Evolutionary conservation across 2,888 invertebrate species (phyloP).

Genomic region (Hartigia nigra): DNA sequence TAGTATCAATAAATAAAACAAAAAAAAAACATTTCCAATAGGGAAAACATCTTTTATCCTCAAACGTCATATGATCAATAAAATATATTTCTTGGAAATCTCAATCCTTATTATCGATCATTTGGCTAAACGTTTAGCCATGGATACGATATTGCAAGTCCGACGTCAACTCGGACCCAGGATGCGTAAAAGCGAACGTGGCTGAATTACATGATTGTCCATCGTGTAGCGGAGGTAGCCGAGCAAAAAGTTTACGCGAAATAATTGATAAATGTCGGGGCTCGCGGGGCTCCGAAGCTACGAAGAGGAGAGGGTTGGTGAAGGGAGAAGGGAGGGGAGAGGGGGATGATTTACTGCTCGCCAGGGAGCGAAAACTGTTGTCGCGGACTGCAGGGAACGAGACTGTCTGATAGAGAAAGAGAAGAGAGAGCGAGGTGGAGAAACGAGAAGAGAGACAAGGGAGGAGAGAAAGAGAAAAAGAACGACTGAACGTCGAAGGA

Average conservation of each 20-base stretch:
- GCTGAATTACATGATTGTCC: conserved; percentile 52
- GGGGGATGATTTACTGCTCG: conserved; percentile 51
- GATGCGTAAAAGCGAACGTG: conserved; percentile 30
- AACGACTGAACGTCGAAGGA: background rate
- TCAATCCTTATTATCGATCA: too few species aligned
- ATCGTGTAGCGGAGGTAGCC: conserved; percentile 37
- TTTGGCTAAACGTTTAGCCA: too few species aligned
- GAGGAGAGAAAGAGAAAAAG: conserved; percentile 33
- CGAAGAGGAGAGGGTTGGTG: background rate
- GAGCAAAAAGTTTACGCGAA: conserved; percentile 51
- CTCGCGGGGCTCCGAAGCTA: conserved; percentile 32
- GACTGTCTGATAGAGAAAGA: conserved; percentile 16
- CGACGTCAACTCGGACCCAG: too few species aligned
- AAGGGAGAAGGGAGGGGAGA: conserved; percentile 13
- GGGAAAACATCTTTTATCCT: too few species aligned
- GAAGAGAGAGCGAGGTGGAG: conserved; percentile 18
- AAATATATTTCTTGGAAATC: too few species aligned
- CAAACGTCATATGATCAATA: too few species aligned
- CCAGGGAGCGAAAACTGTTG: conserved; percentile 55
- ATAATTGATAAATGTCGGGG: conserved; percentile 57
- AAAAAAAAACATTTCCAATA: too few species aligned
- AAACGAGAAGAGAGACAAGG: conserved; percentile 21
- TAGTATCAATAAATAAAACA: too few species aligned
- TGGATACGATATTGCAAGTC: too few species aligned
- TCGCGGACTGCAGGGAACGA: conserved; percentile 40